Evolutionary conservation across 2,888 invertebrate genomes (phyloP).

Genomic region (Clivina fossor): DNA sequence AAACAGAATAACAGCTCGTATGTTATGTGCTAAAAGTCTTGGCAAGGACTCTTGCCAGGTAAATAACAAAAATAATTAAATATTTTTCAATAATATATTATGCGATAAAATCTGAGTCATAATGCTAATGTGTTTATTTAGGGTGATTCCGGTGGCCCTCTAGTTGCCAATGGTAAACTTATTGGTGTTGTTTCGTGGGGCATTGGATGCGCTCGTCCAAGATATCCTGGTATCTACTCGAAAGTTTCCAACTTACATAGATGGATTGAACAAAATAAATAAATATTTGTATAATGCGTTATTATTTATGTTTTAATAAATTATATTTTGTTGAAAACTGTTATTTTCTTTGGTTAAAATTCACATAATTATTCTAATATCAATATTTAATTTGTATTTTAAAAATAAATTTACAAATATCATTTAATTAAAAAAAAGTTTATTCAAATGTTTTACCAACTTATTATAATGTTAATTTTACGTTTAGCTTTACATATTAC

Average conservation of each 20-base stretch:
- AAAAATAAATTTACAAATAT: too few relatives aligned
- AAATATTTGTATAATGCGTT: too few relatives aligned
- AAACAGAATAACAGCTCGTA: constrained; percentile 4
- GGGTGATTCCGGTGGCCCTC: constrained; percentile 17
- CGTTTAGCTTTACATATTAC: too few relatives aligned
- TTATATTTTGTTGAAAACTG: too few relatives aligned
- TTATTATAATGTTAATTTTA: too few relatives aligned
- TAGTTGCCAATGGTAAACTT: constrained; percentile 10
- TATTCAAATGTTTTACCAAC: too few relatives aligned
- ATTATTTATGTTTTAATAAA: too few relatives aligned
- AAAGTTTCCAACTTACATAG: background rate
- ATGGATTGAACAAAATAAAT: constrained; percentile 8
- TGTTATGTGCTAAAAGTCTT: constrained; percentile 18
- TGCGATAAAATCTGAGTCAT: background rate
- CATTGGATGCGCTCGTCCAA: constrained; percentile 10
- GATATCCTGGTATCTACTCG: constrained; percentile 8
- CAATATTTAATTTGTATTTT: too few relatives aligned
- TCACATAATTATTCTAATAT: too few relatives aligned
- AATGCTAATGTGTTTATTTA: constrained; percentile 4
- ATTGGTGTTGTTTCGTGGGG: constrained; percentile 21
- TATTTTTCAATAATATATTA: background rate
- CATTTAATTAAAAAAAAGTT: too few relatives aligned
- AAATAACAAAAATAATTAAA: background rate
- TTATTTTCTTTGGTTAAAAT: too few relatives aligned
- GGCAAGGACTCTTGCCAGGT: constrained; percentile 22